These are phyloP conservation scores for Heliconius sara DNA, from an alignment of 2,888 invertebrate genomes.

Conservation along the genomic window DNA sequence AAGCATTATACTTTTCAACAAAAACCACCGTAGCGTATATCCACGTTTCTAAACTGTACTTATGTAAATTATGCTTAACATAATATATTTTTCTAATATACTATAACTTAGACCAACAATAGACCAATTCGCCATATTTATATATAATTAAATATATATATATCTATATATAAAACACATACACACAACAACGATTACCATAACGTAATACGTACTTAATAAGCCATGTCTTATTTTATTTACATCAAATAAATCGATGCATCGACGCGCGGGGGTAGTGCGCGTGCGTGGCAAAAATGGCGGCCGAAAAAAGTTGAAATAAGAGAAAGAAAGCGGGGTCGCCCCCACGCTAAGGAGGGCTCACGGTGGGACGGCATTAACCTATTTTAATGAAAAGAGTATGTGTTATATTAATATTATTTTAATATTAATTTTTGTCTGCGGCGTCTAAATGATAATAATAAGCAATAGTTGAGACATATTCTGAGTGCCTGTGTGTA, in stretches of 20 bases:
- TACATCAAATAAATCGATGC: slow-evolving; percentile 78
- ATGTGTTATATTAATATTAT: slow-evolving; percentile 6
- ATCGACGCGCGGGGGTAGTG: slow-evolving; percentile 55
- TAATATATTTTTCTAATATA: no score
- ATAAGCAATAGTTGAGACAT: background rate
- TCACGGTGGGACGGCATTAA: slow-evolving; percentile 51
- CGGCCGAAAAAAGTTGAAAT: slow-evolving; percentile 79
- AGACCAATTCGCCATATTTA: background rate
- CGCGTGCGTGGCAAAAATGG: slow-evolving; percentile 82
- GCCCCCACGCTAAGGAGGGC: slow-evolving; percentile 60
- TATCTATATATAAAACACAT: background rate
- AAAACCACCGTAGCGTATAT: no score
- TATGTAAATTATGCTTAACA: no score
- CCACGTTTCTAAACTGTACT: no score
- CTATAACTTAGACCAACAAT: no score
- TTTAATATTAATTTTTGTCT: background rate
- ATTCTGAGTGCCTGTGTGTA: background rate
- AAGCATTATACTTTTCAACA: no score
- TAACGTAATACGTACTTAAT: slow-evolving; percentile 34
- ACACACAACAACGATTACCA: slow-evolving; percentile 14
- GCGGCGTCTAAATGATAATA: background rate
- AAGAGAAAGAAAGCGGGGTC: slow-evolving; percentile 76
- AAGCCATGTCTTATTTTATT: slow-evolving; percentile 59
- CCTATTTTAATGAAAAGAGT: slow-evolving; percentile 26
- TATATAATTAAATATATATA: background rate